Percentiles rank a stretch among this genome's conserved stretches.
These are phyloP conservation scores for Leucopsar rothschildi DNA, from an alignment of 2,113 vertebrate genomes.

Conservation along the genomic window DNA sequence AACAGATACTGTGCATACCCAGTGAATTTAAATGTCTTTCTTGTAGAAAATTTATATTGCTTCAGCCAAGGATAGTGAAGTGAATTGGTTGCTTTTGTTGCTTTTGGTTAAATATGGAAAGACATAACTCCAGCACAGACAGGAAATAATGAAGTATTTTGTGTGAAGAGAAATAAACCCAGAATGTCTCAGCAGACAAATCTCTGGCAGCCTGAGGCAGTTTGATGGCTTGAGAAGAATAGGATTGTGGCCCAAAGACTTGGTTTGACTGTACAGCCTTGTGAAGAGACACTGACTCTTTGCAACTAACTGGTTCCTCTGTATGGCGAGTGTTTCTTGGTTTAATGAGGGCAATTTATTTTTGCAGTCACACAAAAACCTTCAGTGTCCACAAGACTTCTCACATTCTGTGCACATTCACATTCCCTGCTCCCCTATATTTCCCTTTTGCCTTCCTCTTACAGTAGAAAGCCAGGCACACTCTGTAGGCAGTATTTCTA, in stretches of 20 bases:
- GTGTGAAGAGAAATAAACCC: constrained; percentile 30
- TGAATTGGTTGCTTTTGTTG: not conserved
- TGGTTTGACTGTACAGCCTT: not conserved
- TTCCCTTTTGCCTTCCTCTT: not conserved
- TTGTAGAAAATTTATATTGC: not conserved
- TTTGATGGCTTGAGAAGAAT: not conserved
- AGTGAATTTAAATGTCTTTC: not conserved
- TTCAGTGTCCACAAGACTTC: not conserved
- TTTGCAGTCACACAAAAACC: constrained; percentile 19
- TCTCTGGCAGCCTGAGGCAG: not conserved
- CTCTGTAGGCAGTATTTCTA: not conserved
- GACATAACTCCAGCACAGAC: not conserved
- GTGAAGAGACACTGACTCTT: constrained; percentile 4
- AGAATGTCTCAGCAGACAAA: constrained; percentile 26
- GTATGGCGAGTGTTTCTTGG: not conserved
- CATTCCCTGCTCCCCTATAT: not conserved
- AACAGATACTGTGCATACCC: not conserved
- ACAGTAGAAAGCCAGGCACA: not conserved
- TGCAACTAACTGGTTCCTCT: not conserved
- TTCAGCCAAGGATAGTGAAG: not conserved
- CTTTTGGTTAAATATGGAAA: constrained; percentile 30
- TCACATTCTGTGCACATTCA: not conserved
- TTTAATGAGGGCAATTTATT: constrained; percentile 15
- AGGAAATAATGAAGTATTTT: constrained; percentile 47
- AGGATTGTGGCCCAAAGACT: not conserved